phyloP scores from a whole-genome alignment of 2,797 vertebrate genomes.

The Spheniscus humboldti region DNA sequence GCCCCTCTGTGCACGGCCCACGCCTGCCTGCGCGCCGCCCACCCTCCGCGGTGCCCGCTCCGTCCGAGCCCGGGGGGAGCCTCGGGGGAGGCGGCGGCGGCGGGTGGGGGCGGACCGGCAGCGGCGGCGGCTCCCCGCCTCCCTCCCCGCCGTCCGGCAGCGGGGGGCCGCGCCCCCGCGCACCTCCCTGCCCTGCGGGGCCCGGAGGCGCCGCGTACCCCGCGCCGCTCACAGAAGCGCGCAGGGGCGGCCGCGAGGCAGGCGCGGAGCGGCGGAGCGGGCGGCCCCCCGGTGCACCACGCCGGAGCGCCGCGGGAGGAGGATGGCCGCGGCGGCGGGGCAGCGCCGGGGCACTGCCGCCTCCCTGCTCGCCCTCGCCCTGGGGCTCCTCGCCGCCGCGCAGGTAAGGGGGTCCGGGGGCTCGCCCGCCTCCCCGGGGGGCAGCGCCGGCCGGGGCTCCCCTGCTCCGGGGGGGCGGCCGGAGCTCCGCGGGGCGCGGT shows the following conservation, averaged over 20 bases:
- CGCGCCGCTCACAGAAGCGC: background rate
- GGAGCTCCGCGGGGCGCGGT: background rate
- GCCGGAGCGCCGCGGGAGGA: slow-evolving; percentile 7
- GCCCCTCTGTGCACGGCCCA: too few species aligned
- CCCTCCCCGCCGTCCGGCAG: background rate
- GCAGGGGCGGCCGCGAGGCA: background rate
- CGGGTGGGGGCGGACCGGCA: background rate
- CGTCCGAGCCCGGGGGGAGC: background rate
- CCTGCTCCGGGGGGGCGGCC: background rate
- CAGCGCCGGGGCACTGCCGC: background rate
- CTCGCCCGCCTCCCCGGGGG: too few species aligned
- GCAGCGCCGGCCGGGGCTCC: background rate
- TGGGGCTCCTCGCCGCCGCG: background rate
- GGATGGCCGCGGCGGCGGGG: slow-evolving; percentile 11
- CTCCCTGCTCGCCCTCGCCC: background rate
- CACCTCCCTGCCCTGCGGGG: slow-evolving; percentile 26
- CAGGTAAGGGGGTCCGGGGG: background rate
- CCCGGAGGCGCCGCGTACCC: background rate
- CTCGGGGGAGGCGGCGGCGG: background rate
- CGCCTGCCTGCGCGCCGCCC: background rate
- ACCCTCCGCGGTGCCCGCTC: background rate
- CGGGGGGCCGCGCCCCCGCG: background rate
- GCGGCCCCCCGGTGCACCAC: background rate
- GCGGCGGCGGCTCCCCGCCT: background rate
- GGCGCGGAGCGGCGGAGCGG: background rate